These are phyloP conservation scores for Gasterosteus aculeatus DNA, from an alignment of 2,113 vertebrate genomes.

Conservation along the genomic window DNA sequence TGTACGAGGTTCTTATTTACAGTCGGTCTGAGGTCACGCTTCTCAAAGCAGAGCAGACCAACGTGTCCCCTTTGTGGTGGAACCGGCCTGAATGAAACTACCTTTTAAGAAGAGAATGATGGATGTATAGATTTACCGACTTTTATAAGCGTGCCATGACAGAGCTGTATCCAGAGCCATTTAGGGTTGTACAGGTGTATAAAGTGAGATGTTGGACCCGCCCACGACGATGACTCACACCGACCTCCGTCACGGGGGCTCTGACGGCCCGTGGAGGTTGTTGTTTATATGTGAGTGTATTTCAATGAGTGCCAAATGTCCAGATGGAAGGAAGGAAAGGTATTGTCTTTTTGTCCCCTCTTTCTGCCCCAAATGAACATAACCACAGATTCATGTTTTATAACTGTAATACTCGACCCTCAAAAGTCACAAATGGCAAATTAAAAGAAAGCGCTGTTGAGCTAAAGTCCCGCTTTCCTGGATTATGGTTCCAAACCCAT, in stretches of 20 bases:
- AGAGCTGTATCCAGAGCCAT: slow-evolving; percentile 50
- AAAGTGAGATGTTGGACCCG: slow-evolving; percentile 30
- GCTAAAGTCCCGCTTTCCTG: slow-evolving; percentile 8
- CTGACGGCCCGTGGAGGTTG: slow-evolving; percentile 3
- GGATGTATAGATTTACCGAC: slow-evolving; percentile 53
- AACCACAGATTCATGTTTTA: slow-evolving; percentile 10
- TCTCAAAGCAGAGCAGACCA: no score
- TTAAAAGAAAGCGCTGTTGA: slow-evolving; percentile 17
- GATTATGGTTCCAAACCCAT: slow-evolving; percentile 44
- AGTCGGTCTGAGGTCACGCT: no score
- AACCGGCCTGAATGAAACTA: slow-evolving; percentile 51
- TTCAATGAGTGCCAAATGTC: slow-evolving; percentile 68
- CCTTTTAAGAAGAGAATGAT: slow-evolving; percentile 35
- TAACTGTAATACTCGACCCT: slow-evolving; percentile 4
- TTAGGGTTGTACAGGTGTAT: slow-evolving; percentile 58
- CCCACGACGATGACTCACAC: slow-evolving; percentile 17
- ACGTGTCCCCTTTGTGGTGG: slow-evolving; percentile 3
- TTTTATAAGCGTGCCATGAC: slow-evolving; percentile 68
- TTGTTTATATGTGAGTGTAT: slow-evolving; percentile 35
- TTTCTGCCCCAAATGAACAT: slow-evolving; percentile 1
- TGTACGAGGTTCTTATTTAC: no score
- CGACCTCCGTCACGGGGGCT: slow-evolving; percentile 19
- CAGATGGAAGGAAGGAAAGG: slow-evolving; percentile 25
- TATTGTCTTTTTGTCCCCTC: slow-evolving; percentile 3
- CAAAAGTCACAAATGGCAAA: background rate